Evolutionary conservation across 2,113 vertebrate species (phyloP).

Genomic region (Myxocyprinus asiaticus): DNA sequence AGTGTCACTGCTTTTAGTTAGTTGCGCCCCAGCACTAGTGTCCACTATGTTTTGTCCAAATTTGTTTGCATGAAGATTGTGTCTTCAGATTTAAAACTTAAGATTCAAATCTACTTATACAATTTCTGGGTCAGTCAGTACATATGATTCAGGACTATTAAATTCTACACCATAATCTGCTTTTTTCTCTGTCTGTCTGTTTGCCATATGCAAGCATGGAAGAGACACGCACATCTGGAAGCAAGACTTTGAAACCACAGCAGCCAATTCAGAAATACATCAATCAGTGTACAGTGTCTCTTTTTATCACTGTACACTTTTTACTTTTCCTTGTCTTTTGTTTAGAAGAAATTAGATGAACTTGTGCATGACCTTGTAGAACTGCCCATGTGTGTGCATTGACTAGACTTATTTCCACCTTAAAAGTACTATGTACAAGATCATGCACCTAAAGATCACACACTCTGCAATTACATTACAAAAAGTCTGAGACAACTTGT

Average conservation of each 20-base stretch:
- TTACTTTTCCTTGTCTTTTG: background rate
- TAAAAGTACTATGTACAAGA: conserved; percentile 1
- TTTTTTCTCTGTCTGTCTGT: background rate
- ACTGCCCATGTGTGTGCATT: conserved; percentile 12
- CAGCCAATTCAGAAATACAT: conserved; percentile 11
- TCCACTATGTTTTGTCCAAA: background rate
- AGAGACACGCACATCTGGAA: conserved; percentile 10
- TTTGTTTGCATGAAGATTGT: background rate
- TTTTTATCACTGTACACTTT: background rate
- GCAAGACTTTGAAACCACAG: background rate
- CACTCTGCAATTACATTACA: background rate
- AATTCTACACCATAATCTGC: background rate
- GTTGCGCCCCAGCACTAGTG: too few relatives aligned
- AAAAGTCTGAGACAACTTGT: background rate
- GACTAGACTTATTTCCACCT: conserved; percentile 27
- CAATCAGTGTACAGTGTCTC: background rate
- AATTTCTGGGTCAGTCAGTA: background rate
- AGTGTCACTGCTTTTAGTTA: too few relatives aligned
- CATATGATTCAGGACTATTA: background rate
- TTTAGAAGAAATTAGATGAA: too few relatives aligned
- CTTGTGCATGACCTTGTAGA: conserved; percentile 27
- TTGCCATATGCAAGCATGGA: background rate
- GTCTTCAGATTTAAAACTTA: background rate
- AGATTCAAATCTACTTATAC: background rate
- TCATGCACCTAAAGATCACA: background rate